Evolutionary conservation across 2,797 vertebrate species (phyloP), one percentile per base, ranked within the genome.

Genomic region (Mycteria americana): DNA sequence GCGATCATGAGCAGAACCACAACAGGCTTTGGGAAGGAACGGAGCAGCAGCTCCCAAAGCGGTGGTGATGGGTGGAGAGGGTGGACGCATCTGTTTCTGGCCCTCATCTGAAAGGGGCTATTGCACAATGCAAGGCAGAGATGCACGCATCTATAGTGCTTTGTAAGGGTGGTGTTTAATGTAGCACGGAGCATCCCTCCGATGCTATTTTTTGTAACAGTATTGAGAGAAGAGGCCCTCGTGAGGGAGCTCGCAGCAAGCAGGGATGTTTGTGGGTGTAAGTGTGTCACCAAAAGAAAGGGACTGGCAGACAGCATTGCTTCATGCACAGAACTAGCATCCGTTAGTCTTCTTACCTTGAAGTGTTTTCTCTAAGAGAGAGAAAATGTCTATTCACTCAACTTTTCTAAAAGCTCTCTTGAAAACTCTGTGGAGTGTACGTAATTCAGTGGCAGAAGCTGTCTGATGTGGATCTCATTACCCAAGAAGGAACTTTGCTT

Each of bases 181-280:
- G 41, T 13, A 74, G 46, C 24, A 54, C 0, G 0, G 57, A 64
- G 18, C 16, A 74, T 39, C 17, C 27, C 37, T 43, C 0, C 0
- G n/a, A 35, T 54, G 30, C 3, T 83, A 6, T 18, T 50, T 67
- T 74, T 83, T 59, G 19, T 41, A 13, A 18, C 79, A 74, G 5
- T 27, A 10, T 19, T 8, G 13, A 39, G 41, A 45, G 25, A 75
- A 74, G 25, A 46, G 14, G 4, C 33, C 6, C 3, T 83, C 11
- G 5, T 21, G 60, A 77, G 24, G 62, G 11, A 85, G 6, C 33
- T 64, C 11, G 2, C 6, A 59, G 48, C 21, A 30, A 84, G 81
- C 21, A 68, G n/a, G 12, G 43, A 22, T 3, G 1, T 62, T 53
- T 64, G 37, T 56, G 46, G 35, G 21, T 30, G 8, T 27, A 57